A percentile compares a stretch with the other conserved stretches of the same genome.
Conservation (phyloP, 2,797 vertebrate genomes). For the Sebastes hubbsi region DNA sequence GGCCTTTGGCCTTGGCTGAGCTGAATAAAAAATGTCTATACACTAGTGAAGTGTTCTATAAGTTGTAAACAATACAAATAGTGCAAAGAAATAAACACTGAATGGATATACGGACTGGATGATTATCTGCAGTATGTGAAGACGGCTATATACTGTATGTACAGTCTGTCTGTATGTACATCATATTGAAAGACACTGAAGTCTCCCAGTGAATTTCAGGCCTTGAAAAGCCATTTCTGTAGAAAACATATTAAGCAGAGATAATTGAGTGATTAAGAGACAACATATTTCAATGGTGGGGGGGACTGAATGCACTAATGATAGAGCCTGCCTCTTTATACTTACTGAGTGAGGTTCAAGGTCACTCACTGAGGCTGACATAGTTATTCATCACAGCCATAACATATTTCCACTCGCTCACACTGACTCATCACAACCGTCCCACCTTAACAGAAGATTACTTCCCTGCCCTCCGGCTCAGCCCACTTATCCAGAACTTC, state of each 20-base stretch:
- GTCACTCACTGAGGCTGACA: conserved; percentile 38
- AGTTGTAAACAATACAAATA: too few species aligned
- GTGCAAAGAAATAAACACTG: not conserved
- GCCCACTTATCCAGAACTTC: conserved; percentile 39
- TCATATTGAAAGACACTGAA: conserved; percentile 15
- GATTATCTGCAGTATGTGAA: not conserved
- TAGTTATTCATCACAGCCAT: conserved; percentile 48
- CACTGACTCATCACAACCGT: conserved; percentile 30
- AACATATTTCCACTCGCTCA: conserved; percentile 40
- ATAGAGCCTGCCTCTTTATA: conserved; percentile 29
- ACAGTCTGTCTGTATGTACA: not conserved
- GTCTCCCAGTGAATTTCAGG: conserved; percentile 7
- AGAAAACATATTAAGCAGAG: conserved; percentile 44
- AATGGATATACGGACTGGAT: not conserved
- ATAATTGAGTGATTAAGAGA: conserved; percentile 60
- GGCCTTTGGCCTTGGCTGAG: too few species aligned
- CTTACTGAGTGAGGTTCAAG: conserved; percentile 45
- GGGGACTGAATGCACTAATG: conserved; percentile 41
- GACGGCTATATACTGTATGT: not conserved
- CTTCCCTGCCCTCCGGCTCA: conserved; percentile 36
- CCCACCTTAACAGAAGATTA: conserved; percentile 33
- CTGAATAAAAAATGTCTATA: too few species aligned
- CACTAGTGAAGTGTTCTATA: too few species aligned
- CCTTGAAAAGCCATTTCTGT: conserved; percentile 16
- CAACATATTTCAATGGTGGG: conserved; percentile 40